phyloP scores from a whole-genome alignment of 2,113 vertebrate genomes.

The Vulpes vulpes region DNA sequence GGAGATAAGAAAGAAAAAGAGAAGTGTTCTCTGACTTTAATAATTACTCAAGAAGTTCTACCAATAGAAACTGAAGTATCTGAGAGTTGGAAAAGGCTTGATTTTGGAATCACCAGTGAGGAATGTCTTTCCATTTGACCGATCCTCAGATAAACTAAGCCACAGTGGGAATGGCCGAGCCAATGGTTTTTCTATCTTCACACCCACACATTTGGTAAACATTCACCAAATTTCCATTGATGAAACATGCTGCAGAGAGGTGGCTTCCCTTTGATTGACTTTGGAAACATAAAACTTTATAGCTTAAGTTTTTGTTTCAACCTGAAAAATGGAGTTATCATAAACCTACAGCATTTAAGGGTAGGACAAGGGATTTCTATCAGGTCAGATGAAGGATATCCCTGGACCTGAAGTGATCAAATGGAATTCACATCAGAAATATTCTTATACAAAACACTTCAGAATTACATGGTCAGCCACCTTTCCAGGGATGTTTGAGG shows the following conservation, averaged over 20 bases:
- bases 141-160: constrained; percentile 59
- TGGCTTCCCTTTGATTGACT: background rate
- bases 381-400: background rate
- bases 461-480: background rate
- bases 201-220: background rate
- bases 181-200: constrained; percentile 27
- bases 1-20: background rate
- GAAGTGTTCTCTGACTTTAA: background rate
- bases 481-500: background rate
- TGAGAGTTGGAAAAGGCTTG: constrained; percentile 10
- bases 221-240: background rate
- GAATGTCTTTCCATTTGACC: constrained; percentile 38
- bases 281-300: background rate
- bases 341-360: background rate
- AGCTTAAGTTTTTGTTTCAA: constrained; percentile 20
- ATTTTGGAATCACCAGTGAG: constrained; percentile 45
- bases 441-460: background rate
- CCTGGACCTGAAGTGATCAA: background rate
- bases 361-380: background rate
- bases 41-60: constrained; percentile 6
- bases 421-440: background rate
- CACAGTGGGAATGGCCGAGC: background rate
- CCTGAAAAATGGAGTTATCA: background rate
- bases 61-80: background rate
- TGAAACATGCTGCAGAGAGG: background rate